A percentile compares a stretch with the other conserved stretches of the same genome.
Evolutionary conservation across 2,113 vertebrate genomes (phyloP).

Genomic region (Hymenochirus boettgeri): DNA sequence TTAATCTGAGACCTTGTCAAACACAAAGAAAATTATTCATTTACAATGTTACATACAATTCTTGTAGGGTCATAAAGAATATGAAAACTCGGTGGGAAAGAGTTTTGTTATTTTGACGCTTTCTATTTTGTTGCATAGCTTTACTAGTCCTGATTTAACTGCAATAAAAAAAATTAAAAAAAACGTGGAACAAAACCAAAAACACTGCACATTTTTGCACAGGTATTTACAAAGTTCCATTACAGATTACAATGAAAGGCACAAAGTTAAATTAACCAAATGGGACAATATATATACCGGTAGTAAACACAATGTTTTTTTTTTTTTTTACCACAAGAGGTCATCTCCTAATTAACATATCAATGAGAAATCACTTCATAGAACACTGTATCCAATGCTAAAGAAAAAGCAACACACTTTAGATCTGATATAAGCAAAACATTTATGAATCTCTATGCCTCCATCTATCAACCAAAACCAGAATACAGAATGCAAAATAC

Average conservation of each 20-base stretch:
- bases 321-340: neutral
- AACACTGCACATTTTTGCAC: neutral
- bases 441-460: neutral
- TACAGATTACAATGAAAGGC: neutral
- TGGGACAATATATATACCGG: neutral
- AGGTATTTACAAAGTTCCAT: neutral
- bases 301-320: neutral
- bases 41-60: neutral
- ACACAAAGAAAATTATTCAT: neutral
- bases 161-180: too few relatives aligned
- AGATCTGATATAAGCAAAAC: slow-evolving; percentile 11
- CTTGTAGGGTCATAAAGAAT: neutral
- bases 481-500: slow-evolving; percentile 17
- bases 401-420: neutral
- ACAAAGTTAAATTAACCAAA: neutral
- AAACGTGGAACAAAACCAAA: neutral
- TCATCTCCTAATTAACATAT: neutral
- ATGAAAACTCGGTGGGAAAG: neutral
- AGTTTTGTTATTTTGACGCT: neutral
- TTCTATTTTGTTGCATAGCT: neutral
- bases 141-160: too few relatives aligned
- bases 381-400: neutral
- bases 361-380: neutral
- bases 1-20: neutral
- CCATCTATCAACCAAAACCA: neutral